Percentiles rank a stretch among this genome's conserved stretches.
Evolutionary conservation across 2,113 vertebrate genomes (phyloP).

Genomic region (Corythornis vintsioides): DNA sequence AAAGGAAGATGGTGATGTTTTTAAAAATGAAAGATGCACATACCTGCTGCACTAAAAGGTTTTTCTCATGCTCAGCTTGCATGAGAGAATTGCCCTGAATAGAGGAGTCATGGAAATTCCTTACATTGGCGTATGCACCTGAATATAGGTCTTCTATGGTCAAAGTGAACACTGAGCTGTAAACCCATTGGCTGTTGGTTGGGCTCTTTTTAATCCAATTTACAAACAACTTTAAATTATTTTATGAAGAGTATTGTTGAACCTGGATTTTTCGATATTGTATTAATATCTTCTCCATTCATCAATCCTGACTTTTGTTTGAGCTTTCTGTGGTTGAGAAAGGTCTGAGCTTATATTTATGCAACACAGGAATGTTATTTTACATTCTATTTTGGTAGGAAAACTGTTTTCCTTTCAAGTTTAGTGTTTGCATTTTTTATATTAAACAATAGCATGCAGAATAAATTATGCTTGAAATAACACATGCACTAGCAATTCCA

Average conservation of each 20-base stretch:
- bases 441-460: conserved; percentile 16
- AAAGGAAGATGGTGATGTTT: neutral
- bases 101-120: neutral
- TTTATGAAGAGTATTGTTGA: neutral
- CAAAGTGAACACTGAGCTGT: neutral
- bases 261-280: neutral
- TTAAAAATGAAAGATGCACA: neutral
- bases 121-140: neutral
- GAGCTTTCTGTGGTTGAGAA: neutral
- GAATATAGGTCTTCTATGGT: neutral
- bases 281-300: neutral
- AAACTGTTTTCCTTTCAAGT: neutral
- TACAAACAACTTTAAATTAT: neutral
- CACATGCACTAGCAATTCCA: conserved; percentile 49
- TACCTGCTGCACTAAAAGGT: neutral
- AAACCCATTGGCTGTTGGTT: neutral
- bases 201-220: neutral
- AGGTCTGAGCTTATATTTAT: neutral
- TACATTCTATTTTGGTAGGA: neutral
- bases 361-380: neutral
- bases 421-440: neutral
- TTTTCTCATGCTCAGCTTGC: neutral
- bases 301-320: neutral
- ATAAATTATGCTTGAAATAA: conserved; percentile 39
- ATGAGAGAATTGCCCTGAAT: neutral